Conservation (phyloP, 2,797 vertebrate genomes). For the Xerus rutilus region DNA sequence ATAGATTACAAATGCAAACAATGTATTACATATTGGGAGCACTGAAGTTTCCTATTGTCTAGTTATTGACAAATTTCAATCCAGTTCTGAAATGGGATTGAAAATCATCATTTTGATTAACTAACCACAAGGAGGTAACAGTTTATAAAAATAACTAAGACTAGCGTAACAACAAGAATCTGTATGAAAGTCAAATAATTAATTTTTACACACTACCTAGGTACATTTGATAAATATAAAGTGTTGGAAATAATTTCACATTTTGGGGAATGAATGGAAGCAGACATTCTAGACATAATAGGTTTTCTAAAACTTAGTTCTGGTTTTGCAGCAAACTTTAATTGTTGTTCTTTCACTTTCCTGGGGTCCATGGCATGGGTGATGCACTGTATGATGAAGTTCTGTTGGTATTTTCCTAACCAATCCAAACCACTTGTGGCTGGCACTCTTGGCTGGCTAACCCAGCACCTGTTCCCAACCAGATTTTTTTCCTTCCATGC, state of each 20-base stretch:
- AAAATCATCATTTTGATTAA: slow-evolving; percentile 58
- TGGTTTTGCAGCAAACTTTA: slow-evolving; percentile 48
- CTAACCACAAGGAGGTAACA: slow-evolving; percentile 21
- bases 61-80: slow-evolving; percentile 31
- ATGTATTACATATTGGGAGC: neutral
- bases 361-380: neutral
- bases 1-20: slow-evolving; percentile 47
- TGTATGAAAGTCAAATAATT: neutral
- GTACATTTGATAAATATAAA: neutral
- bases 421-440: slow-evolving; percentile 45
- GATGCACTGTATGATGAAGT: slow-evolving; percentile 59
- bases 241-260: neutral
- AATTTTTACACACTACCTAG: neutral
- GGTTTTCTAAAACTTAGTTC: neutral
- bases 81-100: slow-evolving; percentile 34
- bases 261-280: slow-evolving; percentile 12
- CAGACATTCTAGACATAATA: neutral
- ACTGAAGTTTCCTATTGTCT: slow-evolving; percentile 28
- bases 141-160: slow-evolving; percentile 50
- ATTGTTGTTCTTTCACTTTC: slow-evolving; percentile 32
- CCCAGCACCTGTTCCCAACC: slow-evolving; percentile 71
- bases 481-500: neutral
- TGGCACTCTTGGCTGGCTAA: slow-evolving; percentile 33
- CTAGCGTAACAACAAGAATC: neutral
- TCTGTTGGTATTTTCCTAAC: slow-evolving; percentile 70